These are phyloP conservation scores for Myopa tessellatipennis DNA, from an alignment of 2,888 invertebrate species.

Conservation along the genomic window DNA sequence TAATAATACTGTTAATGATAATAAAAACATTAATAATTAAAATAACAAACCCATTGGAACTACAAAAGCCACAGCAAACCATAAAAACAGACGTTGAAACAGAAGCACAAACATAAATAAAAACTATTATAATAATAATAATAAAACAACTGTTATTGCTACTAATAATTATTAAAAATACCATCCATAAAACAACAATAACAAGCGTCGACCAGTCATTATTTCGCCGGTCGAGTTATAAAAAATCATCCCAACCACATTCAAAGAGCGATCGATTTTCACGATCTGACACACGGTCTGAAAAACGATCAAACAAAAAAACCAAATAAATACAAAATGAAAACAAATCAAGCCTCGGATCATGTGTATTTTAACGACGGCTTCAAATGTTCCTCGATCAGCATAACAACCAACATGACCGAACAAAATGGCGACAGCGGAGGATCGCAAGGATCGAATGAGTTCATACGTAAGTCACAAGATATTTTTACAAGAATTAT, in stretches of 20 bases:
- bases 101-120: neutral
- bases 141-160: neutral
- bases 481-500: no score
- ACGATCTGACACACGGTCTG: neutral
- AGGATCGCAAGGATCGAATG: conserved; percentile 72
- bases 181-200: no score
- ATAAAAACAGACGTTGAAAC: neutral
- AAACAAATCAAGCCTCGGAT: conserved; percentile 60
- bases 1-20: no score
- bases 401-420: conserved; percentile 59
- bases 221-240: no score
- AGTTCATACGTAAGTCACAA: conserved; percentile 68
- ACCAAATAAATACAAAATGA: conserved; percentile 53
- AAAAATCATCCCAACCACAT: neutral
- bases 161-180: no score
- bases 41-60: no score
- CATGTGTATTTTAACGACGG: conserved; percentile 67
- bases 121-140: neutral
- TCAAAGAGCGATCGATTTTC: conserved; percentile 2
- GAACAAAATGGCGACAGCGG: conserved; percentile 59
- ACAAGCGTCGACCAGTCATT: neutral
- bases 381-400: conserved; percentile 65
- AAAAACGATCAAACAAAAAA: neutral
- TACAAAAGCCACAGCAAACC: neutral
- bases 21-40: no score